A percentile compares a stretch with the other conserved stretches of the same genome.
phyloP scores from a whole-genome alignment of 2,888 invertebrate species.

The Ichneumoninae sp. region DNA sequence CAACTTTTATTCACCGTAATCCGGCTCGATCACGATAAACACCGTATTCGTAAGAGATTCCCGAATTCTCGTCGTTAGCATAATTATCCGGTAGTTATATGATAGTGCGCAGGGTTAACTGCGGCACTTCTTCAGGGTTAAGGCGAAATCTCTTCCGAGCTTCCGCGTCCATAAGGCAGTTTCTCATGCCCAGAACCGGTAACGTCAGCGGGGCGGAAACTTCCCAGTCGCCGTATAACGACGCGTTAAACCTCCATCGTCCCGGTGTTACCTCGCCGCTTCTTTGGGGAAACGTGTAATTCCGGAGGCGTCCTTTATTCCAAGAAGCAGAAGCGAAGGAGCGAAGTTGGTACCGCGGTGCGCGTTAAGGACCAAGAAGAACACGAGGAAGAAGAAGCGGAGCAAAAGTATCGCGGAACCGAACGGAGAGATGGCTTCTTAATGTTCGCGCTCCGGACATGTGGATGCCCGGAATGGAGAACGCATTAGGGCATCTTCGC shows the following conservation, averaged over 20 bases:
- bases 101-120: slow-evolving; percentile 18
- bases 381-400: slow-evolving; percentile 34
- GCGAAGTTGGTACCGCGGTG: slow-evolving; percentile 1
- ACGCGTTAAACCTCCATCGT: slow-evolving; percentile 65
- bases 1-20: slow-evolving; percentile 44
- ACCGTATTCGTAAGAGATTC: slow-evolving; percentile 41
- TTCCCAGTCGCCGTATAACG: slow-evolving; percentile 62
- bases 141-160: slow-evolving; percentile 51
- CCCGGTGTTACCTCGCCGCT: slow-evolving; percentile 62
- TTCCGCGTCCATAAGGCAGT: slow-evolving; percentile 53
- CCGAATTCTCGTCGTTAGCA: slow-evolving; percentile 60
- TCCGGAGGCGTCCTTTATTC: slow-evolving; percentile 68
- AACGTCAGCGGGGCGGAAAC: slow-evolving; percentile 49
- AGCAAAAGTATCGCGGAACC: slow-evolving; percentile 49
- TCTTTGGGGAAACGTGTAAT: slow-evolving; percentile 67
- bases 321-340: slow-evolving; percentile 48
- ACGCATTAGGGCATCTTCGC: slow-evolving; percentile 61
- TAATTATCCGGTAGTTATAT: slow-evolving; percentile 60
- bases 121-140: slow-evolving; percentile 5
- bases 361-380: slow-evolving; percentile 35
- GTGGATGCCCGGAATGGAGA: slow-evolving; percentile 58
- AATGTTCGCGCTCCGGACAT: slow-evolving; percentile 54
- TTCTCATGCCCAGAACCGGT: slow-evolving; percentile 60
- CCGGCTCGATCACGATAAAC: slow-evolving; percentile 32
- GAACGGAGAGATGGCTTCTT: slow-evolving; percentile 56